Evolutionary conservation across 2,888 invertebrate genomes (phyloP), one percentile per base, ranked within the genome.

Genomic region (Chromoteleia sp.): DNA sequence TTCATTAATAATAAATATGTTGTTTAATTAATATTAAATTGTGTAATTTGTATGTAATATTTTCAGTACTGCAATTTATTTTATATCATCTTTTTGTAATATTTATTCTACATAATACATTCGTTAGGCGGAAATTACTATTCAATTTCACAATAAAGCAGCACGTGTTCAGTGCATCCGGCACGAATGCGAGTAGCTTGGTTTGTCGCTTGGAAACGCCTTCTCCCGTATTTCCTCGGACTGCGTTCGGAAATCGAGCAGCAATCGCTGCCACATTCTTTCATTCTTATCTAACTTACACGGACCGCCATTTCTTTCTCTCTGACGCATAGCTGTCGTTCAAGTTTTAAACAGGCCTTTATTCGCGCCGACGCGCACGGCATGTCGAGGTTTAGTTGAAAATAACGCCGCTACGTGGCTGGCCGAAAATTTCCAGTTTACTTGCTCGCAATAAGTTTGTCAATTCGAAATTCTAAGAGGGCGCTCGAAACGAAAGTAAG

Each of bases 91-190:
- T 25, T 25, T 25, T 4, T 25, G 7, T 33, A 33, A 33, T 8
- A 6, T 8, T 6, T 8, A 33, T 33, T 33, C n/a, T n/a, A n/a
- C 33, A 8, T 8, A 8, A 33, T 8, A 33, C 10, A 8, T 39
- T 39, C 14, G 39, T 39, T 14, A 33, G 39, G 2, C 2, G 2
- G 7, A 39, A 7, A 12, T 6, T 39, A 12, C 2, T 39, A 39
- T 39, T 14, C 12, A 39, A 33, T 33, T 33, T 33, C 33, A 33
- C 39, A 39, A 39, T 39, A 12, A 39, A 39, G 14, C 39, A 39
- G 14, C 39, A 39, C 12, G 39, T 39, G 33, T 6, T 39, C 12
- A 14, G 14, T 39, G 39, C 17, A 7, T 17, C 8, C 43, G 17
- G 17, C 15, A 10, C 2, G 43, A 43, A 43, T 8, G 17, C 8